A percentile compares a stretch with the other conserved stretches of the same genome.
These are phyloP conservation scores for Pangasius sanitwongsei DNA, from an alignment of 2,797 vertebrate genomes.

Conservation along the genomic window DNA sequence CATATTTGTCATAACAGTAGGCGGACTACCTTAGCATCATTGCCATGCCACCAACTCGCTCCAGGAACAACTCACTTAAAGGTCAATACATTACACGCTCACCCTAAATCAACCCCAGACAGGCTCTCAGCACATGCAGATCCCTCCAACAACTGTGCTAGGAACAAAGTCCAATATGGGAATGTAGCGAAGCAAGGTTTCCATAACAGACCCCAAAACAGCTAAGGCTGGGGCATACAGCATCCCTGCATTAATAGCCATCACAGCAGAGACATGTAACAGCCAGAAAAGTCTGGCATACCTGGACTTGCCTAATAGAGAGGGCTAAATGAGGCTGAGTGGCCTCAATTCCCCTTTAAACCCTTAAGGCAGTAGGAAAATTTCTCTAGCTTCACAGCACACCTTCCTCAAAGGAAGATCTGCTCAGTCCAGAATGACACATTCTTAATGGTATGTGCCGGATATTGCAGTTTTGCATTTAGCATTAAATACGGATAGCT, in stretches of 20 bases:
- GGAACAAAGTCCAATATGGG: constrained; percentile 38
- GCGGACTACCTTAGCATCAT: constrained; percentile 19
- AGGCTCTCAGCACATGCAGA: constrained; percentile 37
- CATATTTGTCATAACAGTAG: constrained; percentile 48
- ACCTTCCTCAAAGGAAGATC: neutral
- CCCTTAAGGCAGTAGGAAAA: constrained; percentile 26
- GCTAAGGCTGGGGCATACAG: constrained; percentile 32
- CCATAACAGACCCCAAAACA: constrained; percentile 55
- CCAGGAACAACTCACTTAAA: constrained; percentile 48
- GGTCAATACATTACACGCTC: constrained; percentile 42
- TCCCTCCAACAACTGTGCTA: constrained; percentile 40
- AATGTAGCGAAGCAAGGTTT: constrained; percentile 38
- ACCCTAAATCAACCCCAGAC: constrained; percentile 34
- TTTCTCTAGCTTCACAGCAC: neutral
- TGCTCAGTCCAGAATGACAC: neutral
- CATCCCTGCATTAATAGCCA: constrained; percentile 36
- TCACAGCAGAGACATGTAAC: constrained; percentile 24
- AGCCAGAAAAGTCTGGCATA: constrained; percentile 40
- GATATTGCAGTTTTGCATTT: neutral
- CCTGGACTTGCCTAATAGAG: constrained; percentile 37
- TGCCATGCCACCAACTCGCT: constrained; percentile 39
- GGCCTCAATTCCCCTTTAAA: constrained; percentile 49
- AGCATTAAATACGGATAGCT: neutral
- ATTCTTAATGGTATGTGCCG: neutral
- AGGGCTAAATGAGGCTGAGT: constrained; percentile 28